These are phyloP conservation scores for Amphiprion percula DNA, from an alignment of 2,113 vertebrate genomes.

Conservation along the genomic window DNA sequence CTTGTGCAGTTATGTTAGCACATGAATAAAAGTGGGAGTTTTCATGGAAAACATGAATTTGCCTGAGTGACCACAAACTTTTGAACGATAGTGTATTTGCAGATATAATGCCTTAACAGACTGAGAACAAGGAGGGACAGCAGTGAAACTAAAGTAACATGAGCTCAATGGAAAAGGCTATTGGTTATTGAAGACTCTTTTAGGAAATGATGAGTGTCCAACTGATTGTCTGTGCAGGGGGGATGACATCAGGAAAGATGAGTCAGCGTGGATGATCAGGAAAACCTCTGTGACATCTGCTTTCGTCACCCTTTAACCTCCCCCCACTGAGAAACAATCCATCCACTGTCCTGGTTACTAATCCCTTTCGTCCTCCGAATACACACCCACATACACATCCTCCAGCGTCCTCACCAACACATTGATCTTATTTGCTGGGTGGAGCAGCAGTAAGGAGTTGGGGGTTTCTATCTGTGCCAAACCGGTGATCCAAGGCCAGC, in stretches of 20 bases:
- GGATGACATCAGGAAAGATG: conserved; percentile 8
- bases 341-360: conserved; percentile 9
- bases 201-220: background rate
- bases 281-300: conserved; percentile 21
- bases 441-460: background rate
- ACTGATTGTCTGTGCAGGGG: background rate
- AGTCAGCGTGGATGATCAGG: conserved; percentile 2
- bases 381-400: background rate
- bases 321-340: conserved; percentile 10
- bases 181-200: no score
- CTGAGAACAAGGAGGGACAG: no score
- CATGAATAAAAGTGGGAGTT: no score
- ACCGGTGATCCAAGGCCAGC: conserved; percentile 8
- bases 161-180: no score
- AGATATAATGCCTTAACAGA: no score
- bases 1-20: no score
- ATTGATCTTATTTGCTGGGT: conserved; percentile 37
- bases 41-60: no score
- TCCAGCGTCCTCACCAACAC: conserved; percentile 1
- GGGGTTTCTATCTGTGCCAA: conserved; percentile 6
- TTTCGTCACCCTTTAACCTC: conserved; percentile 38
- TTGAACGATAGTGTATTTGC: no score
- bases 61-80: no score
- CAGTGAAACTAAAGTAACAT: no score
- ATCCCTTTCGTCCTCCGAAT: conserved; percentile 24